Base-by-base conservation (phyloP, 2,797 vertebrate species). In the Sus cebifrons region DNA sequence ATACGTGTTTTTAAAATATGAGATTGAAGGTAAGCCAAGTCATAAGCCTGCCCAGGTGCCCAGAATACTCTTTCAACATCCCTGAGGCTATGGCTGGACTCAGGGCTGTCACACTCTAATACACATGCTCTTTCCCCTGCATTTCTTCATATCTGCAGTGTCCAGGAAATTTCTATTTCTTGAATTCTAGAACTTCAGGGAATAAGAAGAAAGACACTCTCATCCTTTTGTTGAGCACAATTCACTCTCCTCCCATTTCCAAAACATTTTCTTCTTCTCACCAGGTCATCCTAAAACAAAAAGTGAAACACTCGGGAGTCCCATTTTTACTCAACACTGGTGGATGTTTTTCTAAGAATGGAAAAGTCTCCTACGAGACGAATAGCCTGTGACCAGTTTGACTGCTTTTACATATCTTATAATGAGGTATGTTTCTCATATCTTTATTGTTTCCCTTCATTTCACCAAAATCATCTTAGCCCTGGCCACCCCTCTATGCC, bases 201-300 rank as follows among this genome's bases (percentile, higher is more conserved):
- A 78, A 60, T 36, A 81, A 82, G 17, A 64, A 68, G 40, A 74
- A 90, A 90, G 71, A 94, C 23, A 13, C 2, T 67, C 8, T 21
- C 25, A n/a, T 16, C 11, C 23, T 73, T 56, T 83, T 60, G 11
- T 36, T 36, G 40, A 54, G 15, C 13, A 32, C 56, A 8, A 25
- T n/a, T 79, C 2, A 40, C 27, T 23, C 21, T 70, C 7, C 11
- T 54, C 3, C n/a, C 23, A 40, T 25, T 84, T 93, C n/a, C 6
- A 1, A 54, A 89, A 12, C 27, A 2, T 32, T 81, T 4, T 58
- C 60, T 71, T 85, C 56, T 78, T 81, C 67, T 62, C 17, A 40
- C 16, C 9, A 73, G 6, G 12, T 82, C 20, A 87, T 49, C 21
- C 17, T 58, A 23, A 88, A 64, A 81, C 36, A 89, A 96, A 96